Conservation (phyloP, 1,140 invertebrate genomes). For the Penaeus japonicus region DNA sequence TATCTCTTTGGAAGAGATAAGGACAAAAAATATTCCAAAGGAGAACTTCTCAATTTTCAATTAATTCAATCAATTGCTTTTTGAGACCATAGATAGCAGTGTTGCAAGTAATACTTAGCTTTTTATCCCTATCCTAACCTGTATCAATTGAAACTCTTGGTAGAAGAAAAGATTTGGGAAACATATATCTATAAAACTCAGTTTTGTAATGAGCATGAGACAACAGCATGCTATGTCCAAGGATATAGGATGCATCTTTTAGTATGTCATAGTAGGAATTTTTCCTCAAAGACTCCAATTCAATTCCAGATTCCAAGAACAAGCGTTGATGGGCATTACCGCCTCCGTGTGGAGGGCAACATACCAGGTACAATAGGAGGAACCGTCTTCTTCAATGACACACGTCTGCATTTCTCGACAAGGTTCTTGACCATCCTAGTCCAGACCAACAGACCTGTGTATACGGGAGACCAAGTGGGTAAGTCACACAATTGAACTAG, state of each 20-base stretch:
- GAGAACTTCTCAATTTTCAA: too few relatives aligned
- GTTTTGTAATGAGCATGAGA: too few relatives aligned
- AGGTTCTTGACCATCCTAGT: slow-evolving; percentile 67
- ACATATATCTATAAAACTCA: too few relatives aligned
- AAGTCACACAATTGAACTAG: not conserved
- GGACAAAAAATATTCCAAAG: too few relatives aligned
- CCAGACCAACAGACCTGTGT: slow-evolving; percentile 66
- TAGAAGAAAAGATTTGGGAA: too few relatives aligned
- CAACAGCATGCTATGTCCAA: too few relatives aligned
- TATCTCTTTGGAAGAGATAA: too few relatives aligned
- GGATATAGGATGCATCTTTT: not conserved
- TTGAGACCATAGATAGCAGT: too few relatives aligned
- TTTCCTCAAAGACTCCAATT: not conserved
- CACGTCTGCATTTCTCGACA: slow-evolving; percentile 63
- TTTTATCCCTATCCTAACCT: too few relatives aligned
- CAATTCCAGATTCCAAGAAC: slow-evolving; percentile 46
- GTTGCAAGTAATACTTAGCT: too few relatives aligned
- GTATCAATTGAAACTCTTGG: too few relatives aligned
- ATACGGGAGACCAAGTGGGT: slow-evolving; percentile 65
- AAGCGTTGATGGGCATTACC: slow-evolving; percentile 62
- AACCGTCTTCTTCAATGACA: slow-evolving; percentile 64
- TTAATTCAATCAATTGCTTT: too few relatives aligned
- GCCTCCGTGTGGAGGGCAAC: slow-evolving; percentile 65
- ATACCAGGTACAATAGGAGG: slow-evolving; percentile 62
- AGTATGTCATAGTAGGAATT: not conserved